phyloP scores from a whole-genome alignment of 92 coral and sea anemone genomes.

The Paragorgia papillata region DNA sequence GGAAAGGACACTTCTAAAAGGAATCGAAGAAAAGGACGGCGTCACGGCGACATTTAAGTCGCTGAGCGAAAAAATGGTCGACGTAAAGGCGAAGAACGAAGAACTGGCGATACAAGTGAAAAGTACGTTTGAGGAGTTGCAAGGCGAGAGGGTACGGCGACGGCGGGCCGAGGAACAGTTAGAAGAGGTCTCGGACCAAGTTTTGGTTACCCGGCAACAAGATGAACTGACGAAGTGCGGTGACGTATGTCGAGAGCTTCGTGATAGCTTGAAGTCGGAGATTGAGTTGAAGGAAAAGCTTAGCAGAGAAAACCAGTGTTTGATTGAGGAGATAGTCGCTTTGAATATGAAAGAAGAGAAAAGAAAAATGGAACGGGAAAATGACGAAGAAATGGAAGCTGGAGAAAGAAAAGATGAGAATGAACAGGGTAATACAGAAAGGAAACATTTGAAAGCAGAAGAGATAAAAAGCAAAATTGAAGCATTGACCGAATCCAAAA shows the following conservation, averaged over 20 bases:
- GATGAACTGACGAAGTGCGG: slow-evolving; percentile 7
- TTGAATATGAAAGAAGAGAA: slow-evolving; percentile 54
- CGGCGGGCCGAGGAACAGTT: slow-evolving; percentile 32
- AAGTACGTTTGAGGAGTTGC: slow-evolving; percentile 36
- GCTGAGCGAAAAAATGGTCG: slow-evolving; percentile 60
- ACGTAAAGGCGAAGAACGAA: slow-evolving; percentile 48
- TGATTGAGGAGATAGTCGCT: slow-evolving; percentile 60
- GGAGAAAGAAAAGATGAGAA: slow-evolving; percentile 63
- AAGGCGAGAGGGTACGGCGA: slow-evolving; percentile 38
- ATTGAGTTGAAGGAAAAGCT: slow-evolving; percentile 63
- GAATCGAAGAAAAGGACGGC: slow-evolving; percentile 64
- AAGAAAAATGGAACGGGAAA: slow-evolving; percentile 51
- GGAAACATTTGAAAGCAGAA: slow-evolving; percentile 44
- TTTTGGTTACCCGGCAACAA: not conserved
- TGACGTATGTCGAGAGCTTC: slow-evolving; percentile 13
- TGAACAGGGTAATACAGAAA: slow-evolving; percentile 53
- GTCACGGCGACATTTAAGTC: slow-evolving; percentile 56
- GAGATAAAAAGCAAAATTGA: not conserved
- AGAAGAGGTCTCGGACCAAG: slow-evolving; percentile 36
- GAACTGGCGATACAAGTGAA: slow-evolving; percentile 42
- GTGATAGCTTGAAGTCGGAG: slow-evolving; percentile 40
- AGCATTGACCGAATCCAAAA: not conserved
- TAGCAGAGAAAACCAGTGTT: slow-evolving; percentile 57
- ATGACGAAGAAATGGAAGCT: slow-evolving; percentile 50
- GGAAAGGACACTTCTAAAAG: slow-evolving; percentile 53